Evolutionary conservation across 2,888 invertebrate species (phyloP).

Genomic region (Rhabditophanes sp.): DNA sequence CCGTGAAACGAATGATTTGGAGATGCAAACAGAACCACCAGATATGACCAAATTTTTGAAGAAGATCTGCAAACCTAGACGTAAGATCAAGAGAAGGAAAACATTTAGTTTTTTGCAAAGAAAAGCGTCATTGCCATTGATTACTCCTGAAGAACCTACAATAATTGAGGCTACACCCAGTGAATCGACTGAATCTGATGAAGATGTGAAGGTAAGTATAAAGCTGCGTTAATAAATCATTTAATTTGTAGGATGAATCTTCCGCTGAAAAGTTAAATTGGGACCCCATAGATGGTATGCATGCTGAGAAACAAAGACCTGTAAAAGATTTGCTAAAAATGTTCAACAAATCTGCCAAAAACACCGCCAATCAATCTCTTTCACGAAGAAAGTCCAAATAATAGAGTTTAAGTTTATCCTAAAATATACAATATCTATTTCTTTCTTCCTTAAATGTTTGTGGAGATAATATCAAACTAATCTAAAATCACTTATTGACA

Average conservation of each 20-base stretch:
- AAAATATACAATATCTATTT: no score
- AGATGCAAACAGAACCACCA: constrained; percentile 31
- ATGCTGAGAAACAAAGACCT: constrained; percentile 42
- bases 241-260: constrained; percentile 16
- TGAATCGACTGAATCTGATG: background rate
- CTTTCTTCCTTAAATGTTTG: no score
- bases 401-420: no score
- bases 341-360: constrained; percentile 23
- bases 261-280: constrained; percentile 30
- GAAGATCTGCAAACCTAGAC: constrained; percentile 30
- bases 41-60: constrained; percentile 22
- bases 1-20: constrained; percentile 20
- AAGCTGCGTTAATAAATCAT: no score
- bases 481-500: no score
- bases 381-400: no score
- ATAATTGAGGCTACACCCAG: no score
- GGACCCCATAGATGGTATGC: constrained; percentile 42
- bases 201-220: constrained; percentile 3
- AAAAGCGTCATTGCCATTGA: constrained; percentile 2
- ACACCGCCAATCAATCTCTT: no score
- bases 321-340: constrained; percentile 34
- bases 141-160: background rate
- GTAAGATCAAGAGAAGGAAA: constrained; percentile 1
- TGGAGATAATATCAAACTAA: no score
- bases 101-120: no score